Evolutionary conservation across 2,888 invertebrate genomes (phyloP).

Genomic region (Dilophus febrilis): DNA sequence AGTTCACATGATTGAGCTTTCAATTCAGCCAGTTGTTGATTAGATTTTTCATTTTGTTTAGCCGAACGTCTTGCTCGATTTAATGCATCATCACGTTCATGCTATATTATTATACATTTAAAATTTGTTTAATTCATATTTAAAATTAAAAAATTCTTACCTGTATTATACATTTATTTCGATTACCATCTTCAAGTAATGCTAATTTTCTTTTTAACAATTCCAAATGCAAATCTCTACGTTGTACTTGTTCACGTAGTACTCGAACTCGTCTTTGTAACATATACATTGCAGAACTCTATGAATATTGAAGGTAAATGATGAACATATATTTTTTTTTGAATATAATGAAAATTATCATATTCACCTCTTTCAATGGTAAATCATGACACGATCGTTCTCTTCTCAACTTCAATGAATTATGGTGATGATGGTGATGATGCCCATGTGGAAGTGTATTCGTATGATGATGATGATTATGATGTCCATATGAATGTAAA

Average conservation of each 20-base stretch:
- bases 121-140: not conserved
- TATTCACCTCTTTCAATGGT: slow-evolving; percentile 52
- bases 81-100: slow-evolving; percentile 51
- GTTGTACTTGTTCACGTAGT: slow-evolving; percentile 75
- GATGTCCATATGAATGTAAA: not conserved
- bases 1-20: slow-evolving; percentile 66
- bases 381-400: slow-evolving; percentile 67
- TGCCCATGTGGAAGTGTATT: slow-evolving; percentile 9
- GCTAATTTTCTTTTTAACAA: slow-evolving; percentile 72
- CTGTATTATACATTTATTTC: slow-evolving; percentile 41
- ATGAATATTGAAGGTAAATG: slow-evolving; percentile 15
- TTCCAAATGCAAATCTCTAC: slow-evolving; percentile 82
- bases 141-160: slow-evolving; percentile 9
- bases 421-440: slow-evolving; percentile 17
- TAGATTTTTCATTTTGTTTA: slow-evolving; percentile 68
- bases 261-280: slow-evolving; percentile 73
- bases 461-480: slow-evolving; percentile 14
- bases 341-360: no score
- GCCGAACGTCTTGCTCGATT: slow-evolving; percentile 58
- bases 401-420: slow-evolving; percentile 54
- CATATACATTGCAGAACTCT: slow-evolving; percentile 79
- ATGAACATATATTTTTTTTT: not conserved
- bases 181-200: slow-evolving; percentile 58
- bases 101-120: slow-evolving; percentile 21
- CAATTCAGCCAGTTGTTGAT: slow-evolving; percentile 64